These are phyloP conservation scores for Melanargia galathea DNA, from an alignment of 2,888 invertebrate species.

Conservation along the genomic window DNA sequence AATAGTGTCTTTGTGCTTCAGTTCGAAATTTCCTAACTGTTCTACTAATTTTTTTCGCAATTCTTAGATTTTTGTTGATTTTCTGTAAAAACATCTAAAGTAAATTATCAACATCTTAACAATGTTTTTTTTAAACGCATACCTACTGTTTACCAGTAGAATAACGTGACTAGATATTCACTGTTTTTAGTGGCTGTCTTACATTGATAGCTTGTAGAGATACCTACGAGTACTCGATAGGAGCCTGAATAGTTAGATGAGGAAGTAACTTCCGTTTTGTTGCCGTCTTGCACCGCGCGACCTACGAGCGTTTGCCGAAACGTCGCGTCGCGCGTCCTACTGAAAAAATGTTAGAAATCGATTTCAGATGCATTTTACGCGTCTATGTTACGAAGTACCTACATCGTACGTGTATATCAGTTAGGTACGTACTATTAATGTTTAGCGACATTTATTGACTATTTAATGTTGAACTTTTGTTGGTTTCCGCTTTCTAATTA, in stretches of 20 bases:
- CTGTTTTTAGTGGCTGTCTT: background rate
- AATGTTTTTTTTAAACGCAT: too few relatives aligned
- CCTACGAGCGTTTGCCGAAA: conserved; percentile 44
- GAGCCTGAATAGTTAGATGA: conserved; percentile 45
- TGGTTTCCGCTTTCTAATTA: too few relatives aligned
- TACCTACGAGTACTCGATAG: background rate
- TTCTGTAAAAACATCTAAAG: too few relatives aligned
- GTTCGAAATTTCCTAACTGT: too few relatives aligned
- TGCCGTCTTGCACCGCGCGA: conserved; percentile 43
- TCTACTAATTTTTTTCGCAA: too few relatives aligned
- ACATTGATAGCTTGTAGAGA: background rate
- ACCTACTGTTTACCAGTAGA: background rate
- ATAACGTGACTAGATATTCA: background rate
- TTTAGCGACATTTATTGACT: background rate
- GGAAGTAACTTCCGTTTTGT: conserved; percentile 47
- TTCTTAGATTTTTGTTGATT: too few relatives aligned
- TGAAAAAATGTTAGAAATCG: conserved; percentile 55
- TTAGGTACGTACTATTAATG: too few relatives aligned
- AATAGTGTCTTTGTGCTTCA: too few relatives aligned
- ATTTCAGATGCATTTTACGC: conserved; percentile 48
- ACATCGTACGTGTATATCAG: conserved; percentile 43
- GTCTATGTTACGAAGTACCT: too few relatives aligned
- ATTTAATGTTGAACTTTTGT: too few relatives aligned
- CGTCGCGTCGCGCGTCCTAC: too few relatives aligned
- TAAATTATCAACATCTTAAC: too few relatives aligned